Percentiles rank a stretch among this genome's conserved stretches.
These are phyloP conservation scores for Tethea ocularis DNA, from an alignment of 2,888 invertebrate species.

Conservation along the genomic window DNA sequence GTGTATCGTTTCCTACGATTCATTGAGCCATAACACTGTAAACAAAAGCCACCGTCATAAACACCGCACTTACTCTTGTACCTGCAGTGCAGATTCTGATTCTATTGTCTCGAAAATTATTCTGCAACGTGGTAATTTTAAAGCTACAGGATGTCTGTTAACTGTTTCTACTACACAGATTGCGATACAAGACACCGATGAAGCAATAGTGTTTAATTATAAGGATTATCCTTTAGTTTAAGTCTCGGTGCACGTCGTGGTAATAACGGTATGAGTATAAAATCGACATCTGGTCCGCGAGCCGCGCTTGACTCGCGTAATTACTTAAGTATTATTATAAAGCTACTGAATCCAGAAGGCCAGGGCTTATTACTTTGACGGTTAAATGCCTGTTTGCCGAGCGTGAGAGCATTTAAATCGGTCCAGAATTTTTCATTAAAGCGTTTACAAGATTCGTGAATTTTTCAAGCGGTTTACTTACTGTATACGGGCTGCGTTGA, in stretches of 20 bases:
- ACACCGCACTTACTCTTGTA: conserved; percentile 46
- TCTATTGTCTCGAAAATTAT: conserved; percentile 26
- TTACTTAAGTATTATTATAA: conserved; percentile 66
- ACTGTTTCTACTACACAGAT: not conserved
- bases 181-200: conserved; percentile 23
- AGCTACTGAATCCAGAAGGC: conserved; percentile 71
- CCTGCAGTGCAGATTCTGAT: conserved; percentile 23
- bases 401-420: conserved; percentile 52
- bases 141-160: not conserved
- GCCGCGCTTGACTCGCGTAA: conserved; percentile 50
- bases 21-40: conserved; percentile 41
- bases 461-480: conserved; percentile 10
- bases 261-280: conserved; percentile 56
- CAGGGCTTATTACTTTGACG: conserved; percentile 42
- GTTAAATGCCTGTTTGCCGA: conserved; percentile 43
- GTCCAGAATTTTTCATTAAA: conserved; percentile 15
- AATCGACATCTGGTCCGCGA: conserved; percentile 68
- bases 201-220: conserved; percentile 56
- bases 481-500: not conserved
- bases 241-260: conserved; percentile 40
- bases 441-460: conserved; percentile 16
- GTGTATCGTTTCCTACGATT: conserved; percentile 50
- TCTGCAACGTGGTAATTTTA: conserved; percentile 11
- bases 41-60: conserved; percentile 52
- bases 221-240: conserved; percentile 53